Conservation (phyloP, 2,888 invertebrate genomes). For the Mythimna pallens region DNA sequence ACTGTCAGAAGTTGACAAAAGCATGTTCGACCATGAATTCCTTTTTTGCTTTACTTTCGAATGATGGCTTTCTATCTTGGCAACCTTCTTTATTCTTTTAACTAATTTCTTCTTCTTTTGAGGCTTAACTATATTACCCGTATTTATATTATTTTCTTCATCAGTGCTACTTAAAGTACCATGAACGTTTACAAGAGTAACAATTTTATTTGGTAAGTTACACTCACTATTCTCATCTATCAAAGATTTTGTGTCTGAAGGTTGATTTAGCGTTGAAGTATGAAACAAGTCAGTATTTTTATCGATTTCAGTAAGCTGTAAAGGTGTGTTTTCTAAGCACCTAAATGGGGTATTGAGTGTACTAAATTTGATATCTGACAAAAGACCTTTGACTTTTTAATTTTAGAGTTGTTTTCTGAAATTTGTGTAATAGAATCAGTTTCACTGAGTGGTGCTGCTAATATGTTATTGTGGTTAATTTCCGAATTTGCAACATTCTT, state of each 20-base stretch:
- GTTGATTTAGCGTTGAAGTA: constrained; percentile 7
- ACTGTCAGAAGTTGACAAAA: constrained; percentile 8
- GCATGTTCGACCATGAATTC: background rate
- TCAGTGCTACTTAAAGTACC: constrained; percentile 12
- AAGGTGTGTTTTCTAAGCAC: background rate
- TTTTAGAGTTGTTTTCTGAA: background rate
- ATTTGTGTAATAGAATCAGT: background rate
- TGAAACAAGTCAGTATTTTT: constrained; percentile 7
- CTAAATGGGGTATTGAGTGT: background rate
- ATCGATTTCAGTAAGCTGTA: constrained; percentile 10
- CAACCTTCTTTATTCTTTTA: constrained; percentile 12
- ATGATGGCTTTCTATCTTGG: constrained; percentile 7
- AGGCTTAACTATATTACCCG: background rate
- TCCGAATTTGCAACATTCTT: background rate
- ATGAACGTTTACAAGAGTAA: constrained; percentile 19
- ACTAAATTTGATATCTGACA: background rate
- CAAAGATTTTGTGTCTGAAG: constrained; percentile 13
- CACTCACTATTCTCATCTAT: background rate
- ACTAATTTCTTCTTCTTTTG: constrained; percentile 16
- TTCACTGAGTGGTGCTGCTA: background rate
- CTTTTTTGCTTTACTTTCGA: constrained; percentile 4
- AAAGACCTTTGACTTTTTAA: constrained; percentile 5
- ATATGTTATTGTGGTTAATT: constrained; percentile 1
- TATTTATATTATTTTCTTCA: constrained; percentile 21
- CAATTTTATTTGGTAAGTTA: constrained; percentile 22